phyloP scores from a whole-genome alignment of 2,797 vertebrate genomes.

The Silurus aristotelis region DNA sequence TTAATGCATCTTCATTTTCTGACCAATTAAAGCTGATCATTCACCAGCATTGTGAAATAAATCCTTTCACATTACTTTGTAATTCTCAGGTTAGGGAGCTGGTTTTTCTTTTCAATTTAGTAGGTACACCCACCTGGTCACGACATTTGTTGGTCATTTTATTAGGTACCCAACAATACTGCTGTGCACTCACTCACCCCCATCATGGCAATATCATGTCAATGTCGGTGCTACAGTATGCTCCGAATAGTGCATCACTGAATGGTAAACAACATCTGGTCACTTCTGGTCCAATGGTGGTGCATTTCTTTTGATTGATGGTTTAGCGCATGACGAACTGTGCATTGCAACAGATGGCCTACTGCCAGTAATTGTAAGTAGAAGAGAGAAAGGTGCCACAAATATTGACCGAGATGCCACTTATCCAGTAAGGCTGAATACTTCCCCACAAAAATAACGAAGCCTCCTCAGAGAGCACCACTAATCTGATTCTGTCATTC shows the following conservation, averaged over 20 bases:
- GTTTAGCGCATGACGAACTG: not conserved
- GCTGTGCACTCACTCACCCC: not conserved
- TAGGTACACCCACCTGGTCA: not conserved
- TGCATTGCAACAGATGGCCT: constrained; percentile 9
- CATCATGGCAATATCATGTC: not conserved
- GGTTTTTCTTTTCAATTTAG: not conserved
- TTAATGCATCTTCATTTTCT: not conserved
- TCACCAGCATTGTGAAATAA: not conserved
- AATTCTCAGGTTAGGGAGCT: not conserved
- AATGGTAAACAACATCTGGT: constrained; percentile 8
- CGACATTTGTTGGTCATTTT: not conserved
- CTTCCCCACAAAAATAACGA: not conserved
- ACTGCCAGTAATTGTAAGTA: not conserved
- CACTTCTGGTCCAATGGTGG: not conserved
- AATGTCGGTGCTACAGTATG: not conserved
- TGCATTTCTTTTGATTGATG: constrained; percentile 4
- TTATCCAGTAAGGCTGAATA: not conserved
- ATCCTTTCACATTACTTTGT: not conserved
- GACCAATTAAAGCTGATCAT: not conserved
- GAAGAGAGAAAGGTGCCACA: not conserved
- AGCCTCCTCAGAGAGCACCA: not conserved
- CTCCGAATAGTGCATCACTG: not conserved
- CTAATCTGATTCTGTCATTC: not conserved
- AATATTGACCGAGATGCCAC: constrained; percentile 11
- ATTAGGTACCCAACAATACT: not conserved